These are phyloP conservation scores for Trididemnum miniatum DNA, from an alignment of 23 tunicate species.

Conservation along the genomic window DNA sequence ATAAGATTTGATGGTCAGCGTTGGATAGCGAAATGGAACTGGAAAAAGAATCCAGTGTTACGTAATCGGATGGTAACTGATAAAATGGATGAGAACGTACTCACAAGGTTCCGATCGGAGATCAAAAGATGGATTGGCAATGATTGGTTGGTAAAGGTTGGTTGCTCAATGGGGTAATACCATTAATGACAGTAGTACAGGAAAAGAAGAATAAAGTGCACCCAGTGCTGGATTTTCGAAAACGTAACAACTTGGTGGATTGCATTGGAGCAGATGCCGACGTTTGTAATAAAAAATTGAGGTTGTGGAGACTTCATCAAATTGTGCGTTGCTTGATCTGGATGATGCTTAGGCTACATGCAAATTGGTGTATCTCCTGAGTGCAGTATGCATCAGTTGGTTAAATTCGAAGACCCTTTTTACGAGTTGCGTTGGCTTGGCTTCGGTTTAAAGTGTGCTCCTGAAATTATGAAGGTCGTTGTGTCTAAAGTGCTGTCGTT, in stretches of 20 bases:
- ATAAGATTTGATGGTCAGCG: not conserved
- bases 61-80: not conserved
- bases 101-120: not conserved
- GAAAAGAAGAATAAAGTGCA: not conserved
- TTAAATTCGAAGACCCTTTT: not conserved
- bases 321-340: conserved; percentile 14
- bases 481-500: conserved; percentile 1
- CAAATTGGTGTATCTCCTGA: not conserved
- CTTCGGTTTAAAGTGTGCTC: conserved; percentile 20
- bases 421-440: conserved; percentile 1
- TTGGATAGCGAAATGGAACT: not conserved
- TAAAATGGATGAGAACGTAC: not conserved
- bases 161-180: not conserved
- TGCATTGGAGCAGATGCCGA: conserved; percentile 4
- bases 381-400: conserved; percentile 14
- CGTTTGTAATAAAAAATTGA: conserved; percentile 19
- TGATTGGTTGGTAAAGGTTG: not conserved
- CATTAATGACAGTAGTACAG: not conserved
- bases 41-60: not conserved
- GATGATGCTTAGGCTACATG: not conserved
- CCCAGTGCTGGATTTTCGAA: not conserved
- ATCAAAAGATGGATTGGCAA: not conserved
- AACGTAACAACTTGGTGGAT: not conserved
- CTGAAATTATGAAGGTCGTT: not conserved
- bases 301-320: conserved; percentile 10